Base-by-base conservation (phyloP, 2,113 vertebrate genomes). In the Regulus satrapa region DNA sequence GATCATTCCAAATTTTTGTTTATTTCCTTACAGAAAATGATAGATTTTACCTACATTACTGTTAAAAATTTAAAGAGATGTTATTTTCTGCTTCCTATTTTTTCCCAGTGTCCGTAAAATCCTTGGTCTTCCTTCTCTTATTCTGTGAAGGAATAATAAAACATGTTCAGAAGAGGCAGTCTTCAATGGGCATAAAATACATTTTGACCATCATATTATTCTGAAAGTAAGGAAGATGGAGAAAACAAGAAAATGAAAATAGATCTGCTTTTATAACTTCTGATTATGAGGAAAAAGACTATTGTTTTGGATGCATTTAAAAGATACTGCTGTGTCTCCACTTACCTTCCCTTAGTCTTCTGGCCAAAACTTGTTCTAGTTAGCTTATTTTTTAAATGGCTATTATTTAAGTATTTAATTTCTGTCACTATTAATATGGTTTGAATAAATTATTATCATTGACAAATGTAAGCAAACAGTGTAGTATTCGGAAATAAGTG, bases 401-500 rank as follows among this genome's bases (percentile, higher is more conserved):
- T 13, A 31, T 75, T 59, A 19, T 9, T 23, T 56, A 31, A 12
- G 7, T 55, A 10, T 41, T 58, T 36, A 2, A 5, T 55, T 68
- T 73, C 16, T 61, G 5, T 18, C 24, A 43, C 4, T 51, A 15
- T 71, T 41, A 46, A 9, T 51, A 5, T 1, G 1, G 2, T 80
- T 73, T 68, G 19, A 76, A 76, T 46, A 61, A 84, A 64, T 32
- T 49, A 13, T 55, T 69, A 36, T 34, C 2, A 38, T 17, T 32
- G 14, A 18, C 5, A 69, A 25, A 3, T 43, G 11, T 51, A 34
- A 61, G 18, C 2, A 0, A 10, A 6, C 15, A 34, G 8, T 19
- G 5, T 19, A 73, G 46, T 36, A 64, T 25, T 12, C 21, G 4
- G 7, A 73, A 77, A 6, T 25, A 80, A 29, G 45, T 76, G 5